These are phyloP conservation scores for Schlechtendalia chinensis DNA, from an alignment of 1,140 invertebrate species.

Conservation along the genomic window DNA sequence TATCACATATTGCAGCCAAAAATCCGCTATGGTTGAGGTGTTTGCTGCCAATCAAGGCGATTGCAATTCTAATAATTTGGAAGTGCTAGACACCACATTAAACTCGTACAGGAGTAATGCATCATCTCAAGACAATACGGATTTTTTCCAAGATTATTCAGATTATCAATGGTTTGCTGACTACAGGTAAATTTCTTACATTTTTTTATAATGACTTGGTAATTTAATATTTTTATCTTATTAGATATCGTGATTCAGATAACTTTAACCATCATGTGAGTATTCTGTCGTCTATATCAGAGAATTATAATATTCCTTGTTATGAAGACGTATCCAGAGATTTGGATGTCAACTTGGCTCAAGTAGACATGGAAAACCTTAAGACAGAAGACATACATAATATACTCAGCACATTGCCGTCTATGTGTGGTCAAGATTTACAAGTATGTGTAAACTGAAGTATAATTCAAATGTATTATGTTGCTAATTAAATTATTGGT, in stretches of 20 bases:
- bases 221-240: neutral
- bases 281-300: constrained; percentile 75
- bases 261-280: constrained; percentile 69
- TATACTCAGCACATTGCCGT: constrained; percentile 73
- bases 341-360: constrained; percentile 86
- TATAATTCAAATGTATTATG: constrained; percentile 32
- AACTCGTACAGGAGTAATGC: constrained; percentile 47
- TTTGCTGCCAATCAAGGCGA: constrained; percentile 46
- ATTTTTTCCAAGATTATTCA: constrained; percentile 83
- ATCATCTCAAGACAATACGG: constrained; percentile 55
- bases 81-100: constrained; percentile 24
- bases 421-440: constrained; percentile 63
- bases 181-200: constrained; percentile 65
- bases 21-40: constrained; percentile 42
- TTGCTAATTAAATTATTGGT: constrained; percentile 50
- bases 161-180: constrained; percentile 87
- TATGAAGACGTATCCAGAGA: constrained; percentile 84
- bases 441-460: constrained; percentile 54
- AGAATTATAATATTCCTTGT: constrained; percentile 64
- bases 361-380: constrained; percentile 93
- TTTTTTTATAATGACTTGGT: neutral
- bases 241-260: constrained; percentile 61
- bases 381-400: constrained; percentile 86
- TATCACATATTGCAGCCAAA: constrained; percentile 29
- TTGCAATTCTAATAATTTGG: constrained; percentile 50